Base-by-base conservation (phyloP, 1,140 invertebrate species). In the Pectinophora gossypiella region DNA sequence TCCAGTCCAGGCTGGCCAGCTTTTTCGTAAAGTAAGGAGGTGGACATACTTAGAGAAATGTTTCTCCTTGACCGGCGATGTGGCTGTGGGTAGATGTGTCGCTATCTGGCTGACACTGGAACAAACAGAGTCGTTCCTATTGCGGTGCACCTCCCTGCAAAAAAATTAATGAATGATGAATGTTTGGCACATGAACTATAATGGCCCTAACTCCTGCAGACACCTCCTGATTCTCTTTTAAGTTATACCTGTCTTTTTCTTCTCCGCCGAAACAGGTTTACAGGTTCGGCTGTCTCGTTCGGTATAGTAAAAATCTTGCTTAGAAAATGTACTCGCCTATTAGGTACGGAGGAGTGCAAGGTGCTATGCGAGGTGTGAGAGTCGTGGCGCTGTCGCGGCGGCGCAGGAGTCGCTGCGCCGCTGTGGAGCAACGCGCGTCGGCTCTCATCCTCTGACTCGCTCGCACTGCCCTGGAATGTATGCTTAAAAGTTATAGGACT, bases 381-480 rank as follows among this genome's bases (percentile, higher is more conserved):
- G 42, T 86, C 79, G 46, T 76, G 72, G 35, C 79, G 56, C 49
- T 75, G 76, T 21, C 81, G 53, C 1, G 64, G 45, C 19, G 70
- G 56, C 0, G 56, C 57, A 5, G 81, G 68, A 0, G 75, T 73
- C 1, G 48, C 44, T 0, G 61, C 32, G 1, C 69, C 64, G 12
- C 57, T 42, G 16, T 38, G 56, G 1, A 74, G 60, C 6, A 77
- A 54, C 7, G 68, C 67, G 0, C 81, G 67, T 0, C 84, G 64
- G 58, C 56, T 76, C 51, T 85, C 85, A 64, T 89, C 87, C 51
- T 89, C 87, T 0, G 87, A 87, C 53, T 88, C 87, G 59, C 85
- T 88, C 1, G 87, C 85, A 71, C 85, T 88, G 15, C 87, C 87
- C 85, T 88, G 52, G n/a, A n/a, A n/a, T n/a, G n/a, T n/a, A n/a